Conservation (phyloP, 2,113 vertebrate species). For the Pterocles burchelli region DNA sequence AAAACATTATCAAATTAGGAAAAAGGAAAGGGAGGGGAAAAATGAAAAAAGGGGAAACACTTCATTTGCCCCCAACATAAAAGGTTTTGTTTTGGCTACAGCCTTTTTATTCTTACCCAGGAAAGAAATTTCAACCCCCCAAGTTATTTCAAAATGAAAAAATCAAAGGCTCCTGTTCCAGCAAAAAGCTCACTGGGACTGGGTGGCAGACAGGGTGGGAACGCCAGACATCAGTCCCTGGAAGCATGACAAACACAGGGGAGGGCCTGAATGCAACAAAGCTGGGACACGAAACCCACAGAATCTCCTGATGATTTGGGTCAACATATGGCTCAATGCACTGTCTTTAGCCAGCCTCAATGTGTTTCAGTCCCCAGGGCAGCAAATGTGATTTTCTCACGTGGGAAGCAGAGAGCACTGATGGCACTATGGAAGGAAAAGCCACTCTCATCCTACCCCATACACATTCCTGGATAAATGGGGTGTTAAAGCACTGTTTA, state of each 20-base stretch:
- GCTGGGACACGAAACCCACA: slow-evolving; percentile 35
- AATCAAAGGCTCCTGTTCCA: slow-evolving; percentile 42
- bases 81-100: not conserved
- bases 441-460: not conserved
- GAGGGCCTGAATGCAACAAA: slow-evolving; percentile 33
- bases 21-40: not conserved
- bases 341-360: not conserved
- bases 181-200: slow-evolving; percentile 4
- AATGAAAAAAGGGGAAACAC: not conserved
- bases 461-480: not conserved
- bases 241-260: slow-evolving; percentile 55
- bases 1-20: not conserved
- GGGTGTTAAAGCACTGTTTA: not conserved
- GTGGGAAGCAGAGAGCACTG: not conserved
- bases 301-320: slow-evolving; percentile 47
- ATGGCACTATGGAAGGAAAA: not conserved
- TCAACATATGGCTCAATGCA: slow-evolving; percentile 46
- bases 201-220: slow-evolving; percentile 68
- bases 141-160: slow-evolving; percentile 44
- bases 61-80: not conserved
- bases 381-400: not conserved
- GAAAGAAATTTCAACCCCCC: not conserved
- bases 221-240: slow-evolving; percentile 57
- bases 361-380: not conserved
- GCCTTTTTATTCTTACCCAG: not conserved